Conservation (phyloP, 2,888 invertebrate genomes). For the Drosophila recens region DNA sequence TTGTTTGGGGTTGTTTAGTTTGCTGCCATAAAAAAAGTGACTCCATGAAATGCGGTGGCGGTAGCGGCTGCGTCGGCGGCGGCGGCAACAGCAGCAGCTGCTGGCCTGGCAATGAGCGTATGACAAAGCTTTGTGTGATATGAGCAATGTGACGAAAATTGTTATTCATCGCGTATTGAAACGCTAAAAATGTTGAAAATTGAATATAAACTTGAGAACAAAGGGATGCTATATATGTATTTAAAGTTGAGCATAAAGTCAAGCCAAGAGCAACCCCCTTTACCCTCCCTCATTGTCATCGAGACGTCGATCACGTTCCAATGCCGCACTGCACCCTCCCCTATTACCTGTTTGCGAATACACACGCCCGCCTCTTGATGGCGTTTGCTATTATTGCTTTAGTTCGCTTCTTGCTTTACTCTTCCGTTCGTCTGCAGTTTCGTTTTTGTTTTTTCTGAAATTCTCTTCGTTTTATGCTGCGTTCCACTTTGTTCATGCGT, state of each 20-base stretch:
- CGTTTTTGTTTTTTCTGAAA: slow-evolving; percentile 56
- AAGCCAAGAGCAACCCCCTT: slow-evolving; percentile 15
- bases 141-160: slow-evolving; percentile 42
- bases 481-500: slow-evolving; percentile 55
- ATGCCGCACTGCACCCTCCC: slow-evolving; percentile 35
- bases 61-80: slow-evolving; percentile 27
- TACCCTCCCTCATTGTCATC: slow-evolving; percentile 22
- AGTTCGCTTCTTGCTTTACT: slow-evolving; percentile 46
- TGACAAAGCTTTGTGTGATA: slow-evolving; percentile 47
- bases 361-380: slow-evolving; percentile 34
- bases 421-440: slow-evolving; percentile 64
- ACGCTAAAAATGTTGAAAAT: slow-evolving; percentile 11
- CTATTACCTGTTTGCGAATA: slow-evolving; percentile 72
- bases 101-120: slow-evolving; percentile 38
- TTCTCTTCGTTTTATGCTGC: slow-evolving; percentile 42
- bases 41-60: slow-evolving; percentile 37
- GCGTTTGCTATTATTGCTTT: slow-evolving; percentile 55
- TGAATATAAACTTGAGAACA: slow-evolving; percentile 10
- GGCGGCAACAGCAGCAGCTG: slow-evolving; percentile 34
- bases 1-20: slow-evolving; percentile 24
- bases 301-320: slow-evolving; percentile 53
- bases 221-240: slow-evolving; percentile 16
- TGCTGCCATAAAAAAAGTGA: slow-evolving; percentile 23
- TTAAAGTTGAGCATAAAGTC: slow-evolving; percentile 21
- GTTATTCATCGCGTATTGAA: slow-evolving; percentile 31